Evolutionary conservation across 2,113 vertebrate genomes (phyloP).

Genomic region (Verasper variegatus): DNA sequence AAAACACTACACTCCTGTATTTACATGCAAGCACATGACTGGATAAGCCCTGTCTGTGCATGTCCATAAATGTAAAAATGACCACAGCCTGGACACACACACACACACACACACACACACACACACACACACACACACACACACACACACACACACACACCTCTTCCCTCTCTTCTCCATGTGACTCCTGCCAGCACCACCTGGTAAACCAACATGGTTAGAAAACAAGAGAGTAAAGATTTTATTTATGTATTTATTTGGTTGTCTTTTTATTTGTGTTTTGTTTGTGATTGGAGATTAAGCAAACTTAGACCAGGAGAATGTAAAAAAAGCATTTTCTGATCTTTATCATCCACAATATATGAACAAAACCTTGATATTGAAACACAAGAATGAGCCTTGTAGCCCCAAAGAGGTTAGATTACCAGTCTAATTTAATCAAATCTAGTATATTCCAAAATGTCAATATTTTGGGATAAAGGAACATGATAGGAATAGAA

Average conservation of each 20-base stretch:
- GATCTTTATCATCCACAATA: too few species aligned
- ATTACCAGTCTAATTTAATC: too few species aligned
- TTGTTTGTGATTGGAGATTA: neutral
- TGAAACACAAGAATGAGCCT: too few species aligned
- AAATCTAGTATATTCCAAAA: too few species aligned
- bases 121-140: neutral
- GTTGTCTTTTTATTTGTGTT: neutral
- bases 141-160: neutral
- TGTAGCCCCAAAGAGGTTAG: too few species aligned
- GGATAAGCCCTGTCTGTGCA: neutral
- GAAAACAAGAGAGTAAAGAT: neutral
- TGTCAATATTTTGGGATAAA: too few species aligned
- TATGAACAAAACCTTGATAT: too few species aligned
- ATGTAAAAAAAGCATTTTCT: too few species aligned
- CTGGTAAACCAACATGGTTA: slow-evolving; percentile 6
- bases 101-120: neutral
- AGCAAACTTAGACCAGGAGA: too few species aligned
- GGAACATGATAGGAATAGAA: neutral
- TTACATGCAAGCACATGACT: neutral
- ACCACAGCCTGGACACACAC: neutral
- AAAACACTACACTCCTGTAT: neutral
- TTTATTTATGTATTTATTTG: neutral
- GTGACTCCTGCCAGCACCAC: slow-evolving; percentile 60
- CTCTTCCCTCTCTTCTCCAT: slow-evolving; percentile 23
- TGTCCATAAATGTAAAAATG: neutral